These are phyloP conservation scores for Epiblema foenella DNA, from an alignment of 2,888 invertebrate genomes.

Conservation along the genomic window DNA sequence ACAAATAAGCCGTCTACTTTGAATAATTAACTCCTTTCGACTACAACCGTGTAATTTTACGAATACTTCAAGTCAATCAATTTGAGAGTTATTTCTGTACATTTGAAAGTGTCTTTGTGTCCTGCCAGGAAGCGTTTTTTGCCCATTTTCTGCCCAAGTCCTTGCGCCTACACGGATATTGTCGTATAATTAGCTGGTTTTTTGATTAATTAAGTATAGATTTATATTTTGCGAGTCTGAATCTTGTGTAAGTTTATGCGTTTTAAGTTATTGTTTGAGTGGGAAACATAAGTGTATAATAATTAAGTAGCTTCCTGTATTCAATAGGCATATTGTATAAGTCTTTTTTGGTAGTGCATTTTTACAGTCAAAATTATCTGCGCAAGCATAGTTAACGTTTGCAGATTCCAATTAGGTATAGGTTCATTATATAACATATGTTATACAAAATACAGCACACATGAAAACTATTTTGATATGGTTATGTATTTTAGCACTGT, in stretches of 20 bases:
- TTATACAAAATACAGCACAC: too few species aligned
- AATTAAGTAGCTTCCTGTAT: neutral
- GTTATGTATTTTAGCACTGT: too few species aligned
- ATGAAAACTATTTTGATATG: too few species aligned
- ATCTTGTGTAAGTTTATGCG: neutral
- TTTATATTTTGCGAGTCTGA: constrained; percentile 1
- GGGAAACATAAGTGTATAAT: neutral
- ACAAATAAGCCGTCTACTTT: too few species aligned
- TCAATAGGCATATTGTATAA: neutral
- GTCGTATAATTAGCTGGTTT: constrained; percentile 29
- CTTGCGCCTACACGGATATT: constrained; percentile 49
- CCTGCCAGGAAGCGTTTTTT: constrained; percentile 45
- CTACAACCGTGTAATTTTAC: too few species aligned
- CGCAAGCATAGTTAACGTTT: too few species aligned
- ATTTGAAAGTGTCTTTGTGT: constrained; percentile 32
- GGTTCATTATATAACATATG: too few species aligned
- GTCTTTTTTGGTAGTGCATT: neutral
- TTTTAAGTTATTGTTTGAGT: neutral
- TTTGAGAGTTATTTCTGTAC: constrained; percentile 23
- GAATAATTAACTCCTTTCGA: neutral
- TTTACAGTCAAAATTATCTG: too few species aligned
- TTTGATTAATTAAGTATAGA: constrained; percentile 19
- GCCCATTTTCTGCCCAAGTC: constrained; percentile 44
- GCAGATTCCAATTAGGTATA: too few species aligned
- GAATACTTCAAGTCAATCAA: neutral